Evolutionary conservation across 2,797 vertebrate genomes (phyloP).

Genomic region (Myioborus miniatus): DNA sequence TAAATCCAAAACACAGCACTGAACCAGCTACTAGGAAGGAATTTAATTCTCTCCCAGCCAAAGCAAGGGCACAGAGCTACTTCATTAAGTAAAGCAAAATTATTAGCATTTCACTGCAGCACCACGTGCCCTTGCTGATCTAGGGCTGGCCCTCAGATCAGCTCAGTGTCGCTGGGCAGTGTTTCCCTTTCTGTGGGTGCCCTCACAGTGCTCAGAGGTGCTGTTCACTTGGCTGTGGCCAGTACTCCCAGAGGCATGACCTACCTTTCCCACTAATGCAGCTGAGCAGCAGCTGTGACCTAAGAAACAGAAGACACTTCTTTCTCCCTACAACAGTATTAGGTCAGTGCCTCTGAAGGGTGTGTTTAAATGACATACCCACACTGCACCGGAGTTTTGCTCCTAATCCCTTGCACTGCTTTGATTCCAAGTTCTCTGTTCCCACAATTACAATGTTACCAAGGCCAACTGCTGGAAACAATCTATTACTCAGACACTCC

Average conservation of each 20-base stretch:
- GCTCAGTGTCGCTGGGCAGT: rapidly evolving
- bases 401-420: background rate
- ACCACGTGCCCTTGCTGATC: background rate
- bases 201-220: background rate
- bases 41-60: background rate
- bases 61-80: background rate
- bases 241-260: background rate
- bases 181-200: rapidly evolving
- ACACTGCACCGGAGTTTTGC: rapidly evolving
- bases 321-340: background rate
- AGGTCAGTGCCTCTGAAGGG: background rate
- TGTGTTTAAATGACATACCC: background rate
- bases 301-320: background rate
- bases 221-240: background rate
- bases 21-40: background rate
- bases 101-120: background rate
- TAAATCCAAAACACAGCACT: background rate
- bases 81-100: background rate
- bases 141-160: background rate
- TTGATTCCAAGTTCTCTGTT: background rate
- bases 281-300: background rate
- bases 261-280: background rate
- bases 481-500: background rate
- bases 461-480: background rate
- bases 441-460: background rate